Conservation (phyloP, 2,113 vertebrate species). For the Blennius ocellaris region DNA sequence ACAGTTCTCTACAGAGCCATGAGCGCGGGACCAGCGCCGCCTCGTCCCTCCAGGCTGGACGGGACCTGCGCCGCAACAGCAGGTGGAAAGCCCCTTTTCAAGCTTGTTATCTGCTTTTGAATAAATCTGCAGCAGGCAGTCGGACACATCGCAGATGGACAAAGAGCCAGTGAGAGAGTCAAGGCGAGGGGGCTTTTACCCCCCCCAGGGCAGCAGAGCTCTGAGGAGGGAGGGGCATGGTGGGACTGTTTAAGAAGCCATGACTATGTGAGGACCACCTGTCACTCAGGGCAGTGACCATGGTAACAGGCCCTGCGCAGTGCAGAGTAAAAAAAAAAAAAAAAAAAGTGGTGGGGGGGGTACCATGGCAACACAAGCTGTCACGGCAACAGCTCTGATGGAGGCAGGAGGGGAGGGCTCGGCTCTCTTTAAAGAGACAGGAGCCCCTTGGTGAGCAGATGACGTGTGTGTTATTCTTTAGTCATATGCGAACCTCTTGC, state of each 20-base stretch:
- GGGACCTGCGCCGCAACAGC: constrained; percentile 48
- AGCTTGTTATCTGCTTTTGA: constrained; percentile 63
- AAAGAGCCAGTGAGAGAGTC: constrained; percentile 53
- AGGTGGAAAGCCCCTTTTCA: constrained; percentile 51
- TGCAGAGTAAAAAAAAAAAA: constrained; percentile 48
- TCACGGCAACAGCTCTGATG: constrained; percentile 68
- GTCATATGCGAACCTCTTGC: constrained; percentile 65
- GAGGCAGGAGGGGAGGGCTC: constrained; percentile 51
- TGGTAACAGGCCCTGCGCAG: constrained; percentile 77
- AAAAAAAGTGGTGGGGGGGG: constrained; percentile 51
- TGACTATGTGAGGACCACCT: constrained; percentile 72
- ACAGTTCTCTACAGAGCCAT: constrained; percentile 15
- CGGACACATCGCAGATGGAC: constrained; percentile 37
- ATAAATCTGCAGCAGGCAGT: constrained; percentile 55
- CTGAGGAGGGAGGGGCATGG: not conserved
- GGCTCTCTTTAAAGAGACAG: constrained; percentile 72
- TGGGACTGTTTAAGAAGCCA: constrained; percentile 65
- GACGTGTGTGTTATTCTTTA: constrained; percentile 69
- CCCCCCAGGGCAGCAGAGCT: constrained; percentile 37
- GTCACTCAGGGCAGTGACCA: constrained; percentile 80
- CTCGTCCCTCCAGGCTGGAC: constrained; percentile 35
- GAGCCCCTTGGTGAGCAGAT: constrained; percentile 53
- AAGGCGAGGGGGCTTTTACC: constrained; percentile 24
- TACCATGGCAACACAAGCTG: constrained; percentile 82
- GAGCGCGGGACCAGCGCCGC: constrained; percentile 9